Evolutionary conservation across 2,113 vertebrate genomes (phyloP), one percentile per base, ranked within the genome.

Genomic region (Chamaetylas fuelleborni): DNA sequence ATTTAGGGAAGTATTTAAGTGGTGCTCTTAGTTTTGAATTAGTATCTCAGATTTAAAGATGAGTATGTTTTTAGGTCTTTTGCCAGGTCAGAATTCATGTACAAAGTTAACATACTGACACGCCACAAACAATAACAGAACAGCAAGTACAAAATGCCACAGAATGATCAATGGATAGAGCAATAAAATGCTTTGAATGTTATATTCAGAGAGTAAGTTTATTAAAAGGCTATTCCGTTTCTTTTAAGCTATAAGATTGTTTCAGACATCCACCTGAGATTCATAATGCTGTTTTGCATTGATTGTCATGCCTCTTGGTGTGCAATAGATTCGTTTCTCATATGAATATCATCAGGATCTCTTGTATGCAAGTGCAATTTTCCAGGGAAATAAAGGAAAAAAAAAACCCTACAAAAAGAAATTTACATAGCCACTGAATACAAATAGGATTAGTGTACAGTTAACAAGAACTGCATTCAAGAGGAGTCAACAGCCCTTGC

Each of bases 401-500:
- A 65, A 69, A 6, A 0, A 43, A 11, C 8, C 48, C 76, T 76
- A 82, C 31, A 88, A 67, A 93, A 77, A 70, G 84, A 93, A 70
- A 94, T 94, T 72, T 94, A 88, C 51, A 93, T 81, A 95, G 58
- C 62, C 72, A 65, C 50, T 88, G 77, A 56, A 92, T 89, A 73
- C 61, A 91, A 96, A 90, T 89, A 86, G 80, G 50, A 92, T 93
- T 65, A 90, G 53, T 24, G 48, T 81, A 91, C 61, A 67, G 78
- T 45, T 58, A 92, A 87, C 36, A 86, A 92, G 73, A 94, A 77
- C 71, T 84, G 58, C 81, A 86, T 78, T 96, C 54, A 82, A 80
- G 56, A 91, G 93, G 61, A 92, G 26, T 94, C 65, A 50, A 82
- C 17, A 93, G 61, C 48, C 85, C 80, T 97, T 97, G 86, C 50